Percentiles rank a stretch among this genome's conserved stretches.
These are phyloP conservation scores for Chymomyza costata DNA, from an alignment of 1,140 invertebrate genomes.

Conservation along the genomic window DNA sequence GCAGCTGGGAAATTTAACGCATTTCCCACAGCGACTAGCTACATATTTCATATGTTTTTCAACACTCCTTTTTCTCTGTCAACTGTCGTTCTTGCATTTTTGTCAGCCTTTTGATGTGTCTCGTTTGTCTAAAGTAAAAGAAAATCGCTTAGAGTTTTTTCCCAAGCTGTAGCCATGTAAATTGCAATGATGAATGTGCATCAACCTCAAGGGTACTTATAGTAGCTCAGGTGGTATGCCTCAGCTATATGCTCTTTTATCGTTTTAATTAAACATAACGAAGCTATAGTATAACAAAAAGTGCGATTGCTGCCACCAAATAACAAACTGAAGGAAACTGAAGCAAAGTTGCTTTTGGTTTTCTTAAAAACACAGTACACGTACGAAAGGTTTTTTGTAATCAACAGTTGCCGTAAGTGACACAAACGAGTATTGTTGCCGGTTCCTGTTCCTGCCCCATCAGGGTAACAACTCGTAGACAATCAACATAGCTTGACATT, in stretches of 20 bases:
- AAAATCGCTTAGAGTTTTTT: constrained; percentile 20
- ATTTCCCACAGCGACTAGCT: constrained; percentile 61
- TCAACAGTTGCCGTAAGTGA: too few relatives aligned
- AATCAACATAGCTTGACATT: neutral
- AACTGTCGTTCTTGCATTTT: constrained; percentile 23
- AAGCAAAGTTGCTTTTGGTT: too few relatives aligned
- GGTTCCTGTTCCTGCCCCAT: constrained; percentile 27
- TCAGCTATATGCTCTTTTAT: constrained; percentile 12
- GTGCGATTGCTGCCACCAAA: constrained; percentile 28
- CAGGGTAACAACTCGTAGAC: constrained; percentile 38
- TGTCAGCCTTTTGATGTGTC: constrained; percentile 33
- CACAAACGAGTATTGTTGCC: neutral
- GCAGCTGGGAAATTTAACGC: constrained; percentile 68
- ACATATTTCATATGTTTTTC: constrained; percentile 34
- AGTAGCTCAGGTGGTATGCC: constrained; percentile 15
- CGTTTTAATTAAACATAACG: constrained; percentile 57
- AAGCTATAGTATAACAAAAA: constrained; percentile 32
- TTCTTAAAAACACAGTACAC: too few relatives aligned
- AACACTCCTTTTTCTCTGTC: constrained; percentile 32
- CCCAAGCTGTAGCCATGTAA: constrained; percentile 5
- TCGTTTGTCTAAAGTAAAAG: constrained; percentile 9
- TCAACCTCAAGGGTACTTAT: too few relatives aligned
- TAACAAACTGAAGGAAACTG: too few relatives aligned
- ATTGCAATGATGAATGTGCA: constrained; percentile 47
- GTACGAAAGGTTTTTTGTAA: too few relatives aligned